Conservation (phyloP, 92 coral and sea anemone species). For the Siderastrea siderea region DNA sequence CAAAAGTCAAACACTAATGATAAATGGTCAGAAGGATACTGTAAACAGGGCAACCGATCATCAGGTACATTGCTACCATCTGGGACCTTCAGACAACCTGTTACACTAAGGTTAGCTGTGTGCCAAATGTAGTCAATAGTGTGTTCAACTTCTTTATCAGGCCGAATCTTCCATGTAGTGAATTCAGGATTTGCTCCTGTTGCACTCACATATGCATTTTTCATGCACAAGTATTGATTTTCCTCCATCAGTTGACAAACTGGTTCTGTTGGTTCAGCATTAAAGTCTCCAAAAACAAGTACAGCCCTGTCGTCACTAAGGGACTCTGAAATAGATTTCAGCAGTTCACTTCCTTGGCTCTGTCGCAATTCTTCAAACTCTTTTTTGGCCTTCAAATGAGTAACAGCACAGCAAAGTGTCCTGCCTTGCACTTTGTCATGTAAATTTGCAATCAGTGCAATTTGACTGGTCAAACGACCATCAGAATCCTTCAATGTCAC, state of each 20-base stretch:
- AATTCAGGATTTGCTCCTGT: conserved; percentile 77
- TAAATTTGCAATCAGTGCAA: conserved; percentile 79
- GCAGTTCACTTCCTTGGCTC: conserved; percentile 78
- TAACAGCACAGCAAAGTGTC: conserved; percentile 77
- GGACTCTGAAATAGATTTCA: conserved; percentile 67
- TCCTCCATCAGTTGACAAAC: conserved; percentile 84
- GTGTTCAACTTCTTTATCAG: conserved; percentile 88
- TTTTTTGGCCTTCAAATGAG: conserved; percentile 95
- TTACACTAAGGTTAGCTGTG: conserved; percentile 66
- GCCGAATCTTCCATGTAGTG: conserved; percentile 94
- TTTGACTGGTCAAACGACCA: conserved; percentile 83
- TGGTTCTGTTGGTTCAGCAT: conserved; percentile 95
- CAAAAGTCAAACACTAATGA: conserved; percentile 91
- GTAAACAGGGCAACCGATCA: conserved; percentile 78
- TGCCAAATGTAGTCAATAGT: conserved; percentile 97
- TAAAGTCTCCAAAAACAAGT: conserved; percentile 91
- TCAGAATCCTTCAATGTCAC: conserved; percentile 72
- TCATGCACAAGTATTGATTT: conserved; percentile 52
- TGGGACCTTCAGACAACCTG: conserved; percentile 80
- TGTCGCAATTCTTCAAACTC: conserved; percentile 74
- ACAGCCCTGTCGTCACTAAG: conserved; percentile 64
- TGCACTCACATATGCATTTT: conserved; percentile 81
- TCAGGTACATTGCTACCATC: conserved; percentile 55
- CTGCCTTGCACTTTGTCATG: conserved; percentile 61
- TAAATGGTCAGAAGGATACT: conserved; percentile 95